These are phyloP conservation scores for Lycorma delicatula DNA, from an alignment of 1,140 invertebrate species.

Conservation along the genomic window DNA sequence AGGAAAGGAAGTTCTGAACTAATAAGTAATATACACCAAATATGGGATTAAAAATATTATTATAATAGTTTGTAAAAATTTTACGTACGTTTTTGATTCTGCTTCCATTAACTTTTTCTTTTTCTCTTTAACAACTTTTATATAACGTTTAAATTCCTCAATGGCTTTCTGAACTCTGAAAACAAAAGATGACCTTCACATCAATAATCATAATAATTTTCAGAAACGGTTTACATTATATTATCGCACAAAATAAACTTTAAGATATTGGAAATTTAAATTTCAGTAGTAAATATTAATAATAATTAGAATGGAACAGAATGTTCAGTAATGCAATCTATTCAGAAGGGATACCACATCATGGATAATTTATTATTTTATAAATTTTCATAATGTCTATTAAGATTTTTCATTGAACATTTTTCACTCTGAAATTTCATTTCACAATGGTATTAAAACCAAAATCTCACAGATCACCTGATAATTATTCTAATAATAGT, in stretches of 20 bases:
- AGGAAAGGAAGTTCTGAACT: not conserved
- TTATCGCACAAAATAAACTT: not conserved
- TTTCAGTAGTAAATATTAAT: not conserved
- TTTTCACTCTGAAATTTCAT: too few species aligned
- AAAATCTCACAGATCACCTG: too few species aligned
- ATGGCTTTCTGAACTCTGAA: conserved; percentile 51
- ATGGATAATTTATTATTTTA: not conserved
- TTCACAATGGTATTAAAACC: too few species aligned
- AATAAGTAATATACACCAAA: not conserved
- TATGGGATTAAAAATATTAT: not conserved
- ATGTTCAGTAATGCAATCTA: not conserved
- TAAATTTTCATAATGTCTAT: too few species aligned
- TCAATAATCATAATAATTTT: not conserved
- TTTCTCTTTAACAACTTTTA: conserved; percentile 47
- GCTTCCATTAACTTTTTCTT: conserved; percentile 43
- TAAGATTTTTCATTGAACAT: too few species aligned
- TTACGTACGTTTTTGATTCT: conserved; percentile 5
- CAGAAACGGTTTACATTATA: not conserved
- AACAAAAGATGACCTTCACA: conserved; percentile 6
- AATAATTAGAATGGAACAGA: not conserved
- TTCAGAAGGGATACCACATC: not conserved
- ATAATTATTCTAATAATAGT: too few species aligned
- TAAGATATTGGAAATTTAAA: not conserved
- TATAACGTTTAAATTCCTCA: conserved; percentile 51
- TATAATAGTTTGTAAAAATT: conserved; percentile 7